Evolutionary conservation across 2,888 invertebrate genomes (phyloP), one percentile per base, ranked within the genome.

Genomic region (Caenorhabditis sp.): DNA sequence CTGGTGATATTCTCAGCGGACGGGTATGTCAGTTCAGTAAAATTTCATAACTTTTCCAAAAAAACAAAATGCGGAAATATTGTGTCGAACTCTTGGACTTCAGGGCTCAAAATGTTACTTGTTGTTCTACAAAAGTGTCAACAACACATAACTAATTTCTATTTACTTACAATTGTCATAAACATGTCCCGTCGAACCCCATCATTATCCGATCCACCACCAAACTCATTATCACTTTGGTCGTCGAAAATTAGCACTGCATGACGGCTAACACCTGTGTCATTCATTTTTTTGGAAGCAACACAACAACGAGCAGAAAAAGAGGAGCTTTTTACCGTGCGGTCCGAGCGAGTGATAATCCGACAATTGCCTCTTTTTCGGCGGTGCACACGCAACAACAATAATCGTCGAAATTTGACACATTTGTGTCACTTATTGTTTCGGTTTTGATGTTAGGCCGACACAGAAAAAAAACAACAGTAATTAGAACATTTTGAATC

Each of bases 341-440:
- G 43, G 43, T 43, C n/a, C n/a, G n/a, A n/a, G n/a, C n/a, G n/a
- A 17, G 43, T 17, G 43, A 43, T 43, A 43, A 43, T 43, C 43
- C 43, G 43, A 10, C 12, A 43, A 43, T 43, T 43, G 43, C 43
- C 14, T 43, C 14, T 17, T 14, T 43, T 43, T 31, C 10, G n/a
- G 36, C 43, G 43, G 43, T 43, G 3, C 43, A 17, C 21, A 53
- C 53, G 53, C 53, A 53, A 53, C 53, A 21, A 21, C 24, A 24
- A 10, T 53, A 53, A 53, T 53, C 53, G 53, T 53, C 24, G 53
- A 53, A 24, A 53, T 53, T 53, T 21, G 53, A 53, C 53, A 53
- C 53, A 53, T 53, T 53, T 53, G 53, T 53, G 53, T 24, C 53
- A 53, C 53, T 24, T 24, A 53, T 24, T 53, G 21, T 24, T 43